Percentiles rank a stretch among this genome's conserved stretches.
Conservation (phyloP, 2,797 vertebrate genomes). For the Lindbergichthys nudifrons region DNA sequence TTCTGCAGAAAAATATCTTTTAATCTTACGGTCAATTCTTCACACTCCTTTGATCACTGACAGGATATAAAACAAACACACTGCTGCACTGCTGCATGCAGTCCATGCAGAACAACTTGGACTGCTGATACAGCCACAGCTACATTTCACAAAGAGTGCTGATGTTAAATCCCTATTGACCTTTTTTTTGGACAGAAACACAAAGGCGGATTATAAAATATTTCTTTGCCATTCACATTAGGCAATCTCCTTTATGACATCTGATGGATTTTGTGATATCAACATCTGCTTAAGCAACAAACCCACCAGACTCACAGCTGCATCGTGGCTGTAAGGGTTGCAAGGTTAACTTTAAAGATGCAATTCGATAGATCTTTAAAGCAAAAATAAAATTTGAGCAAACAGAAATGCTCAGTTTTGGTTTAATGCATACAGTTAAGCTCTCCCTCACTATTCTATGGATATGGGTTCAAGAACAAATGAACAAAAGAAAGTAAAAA, state of each 20-base stretch:
- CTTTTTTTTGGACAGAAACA: conserved; percentile 39
- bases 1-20: neutral
- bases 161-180: conserved; percentile 36
- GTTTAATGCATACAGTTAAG: no score
- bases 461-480: no score
- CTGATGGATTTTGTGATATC: conserved; percentile 34
- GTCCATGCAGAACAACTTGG: conserved; percentile 14
- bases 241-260: conserved; percentile 41
- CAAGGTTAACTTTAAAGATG: no score
- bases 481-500: no score
- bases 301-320: conserved; percentile 39
- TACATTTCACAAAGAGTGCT: conserved; percentile 28
- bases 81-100: neutral
- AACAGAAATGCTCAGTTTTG: no score
- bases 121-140: conserved; percentile 28
- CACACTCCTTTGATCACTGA: neutral
- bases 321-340: conserved; percentile 11
- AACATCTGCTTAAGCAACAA: conserved; percentile 54
- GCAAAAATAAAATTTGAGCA: no score
- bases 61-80: neutral
- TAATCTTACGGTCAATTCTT: neutral
- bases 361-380: no score
- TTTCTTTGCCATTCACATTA: conserved; percentile 23
- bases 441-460: no score
- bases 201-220: conserved; percentile 39